phyloP scores from a whole-genome alignment of 2,797 vertebrate genomes.

The Poeciliopsis infans region DNA sequence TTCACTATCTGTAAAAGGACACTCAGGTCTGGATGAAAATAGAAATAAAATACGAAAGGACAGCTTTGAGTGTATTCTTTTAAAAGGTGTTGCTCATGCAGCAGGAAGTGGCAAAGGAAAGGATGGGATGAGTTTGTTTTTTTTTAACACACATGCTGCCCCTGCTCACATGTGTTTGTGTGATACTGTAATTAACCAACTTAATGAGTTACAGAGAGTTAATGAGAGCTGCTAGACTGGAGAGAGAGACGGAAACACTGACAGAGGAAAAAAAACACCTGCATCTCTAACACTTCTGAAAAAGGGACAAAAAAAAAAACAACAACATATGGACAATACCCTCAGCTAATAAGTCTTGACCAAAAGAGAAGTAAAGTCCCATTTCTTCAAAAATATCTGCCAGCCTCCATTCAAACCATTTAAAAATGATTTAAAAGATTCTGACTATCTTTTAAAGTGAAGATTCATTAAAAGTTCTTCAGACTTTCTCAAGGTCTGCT shows the following conservation, averaged over 20 bases:
- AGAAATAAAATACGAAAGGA: neutral
- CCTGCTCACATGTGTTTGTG: constrained; percentile 26
- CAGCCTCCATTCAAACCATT: neutral
- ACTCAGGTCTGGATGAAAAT: neutral
- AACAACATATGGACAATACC: neutral
- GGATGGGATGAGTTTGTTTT: neutral
- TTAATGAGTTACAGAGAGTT: constrained; percentile 49
- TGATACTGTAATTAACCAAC: constrained; percentile 36
- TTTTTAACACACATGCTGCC: constrained; percentile 13
- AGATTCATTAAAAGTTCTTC: neutral
- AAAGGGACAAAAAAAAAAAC: neutral
- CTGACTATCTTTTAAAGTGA: neutral
- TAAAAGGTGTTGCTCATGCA: neutral
- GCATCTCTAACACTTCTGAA: constrained; percentile 9
- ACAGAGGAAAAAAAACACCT: constrained; percentile 17
- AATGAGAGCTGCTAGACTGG: constrained; percentile 28
- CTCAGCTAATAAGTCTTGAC: neutral
- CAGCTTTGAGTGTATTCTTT: neutral
- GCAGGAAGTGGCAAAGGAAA: constrained; percentile 1
- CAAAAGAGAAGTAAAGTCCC: neutral
- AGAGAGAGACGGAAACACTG: constrained; percentile 6
- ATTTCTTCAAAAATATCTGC: neutral
- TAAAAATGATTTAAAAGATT: neutral
- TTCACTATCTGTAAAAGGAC: constrained; percentile 22
- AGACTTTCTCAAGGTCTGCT: neutral